A percentile compares a stretch with the other conserved stretches of the same genome.
Conservation (phyloP, 2,113 vertebrate species). For the Equus przewalskii region DNA sequence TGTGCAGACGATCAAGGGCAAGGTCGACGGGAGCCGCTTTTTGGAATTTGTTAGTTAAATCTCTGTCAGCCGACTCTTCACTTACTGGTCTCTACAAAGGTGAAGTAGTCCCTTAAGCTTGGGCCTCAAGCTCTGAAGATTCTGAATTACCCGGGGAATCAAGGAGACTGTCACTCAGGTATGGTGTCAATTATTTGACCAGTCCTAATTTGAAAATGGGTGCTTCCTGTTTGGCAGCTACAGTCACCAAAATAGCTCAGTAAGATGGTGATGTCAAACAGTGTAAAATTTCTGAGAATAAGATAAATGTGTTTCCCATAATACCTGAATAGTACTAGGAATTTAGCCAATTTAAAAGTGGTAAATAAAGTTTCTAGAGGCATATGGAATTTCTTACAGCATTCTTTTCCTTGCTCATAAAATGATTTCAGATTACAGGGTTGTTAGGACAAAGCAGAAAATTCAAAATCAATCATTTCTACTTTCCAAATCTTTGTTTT, state of each 20-base stretch:
- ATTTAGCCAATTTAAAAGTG: neutral
- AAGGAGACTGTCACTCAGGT: rapidly evolving
- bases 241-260: neutral
- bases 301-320: neutral
- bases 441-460: neutral
- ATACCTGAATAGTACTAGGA: rapidly evolving
- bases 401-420: neutral
- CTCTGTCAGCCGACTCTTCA: rapidly evolving
- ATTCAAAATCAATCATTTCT: rapidly evolving
- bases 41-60: rapidly evolving
- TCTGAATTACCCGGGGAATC: too few relatives aligned
- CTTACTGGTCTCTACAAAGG: rapidly evolving
- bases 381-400: too few relatives aligned
- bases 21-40: neutral
- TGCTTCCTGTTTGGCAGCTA: rapidly evolving
- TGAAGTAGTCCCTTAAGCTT: rapidly evolving
- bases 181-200: rapidly evolving
- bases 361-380: neutral
- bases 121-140: neutral
- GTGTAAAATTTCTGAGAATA: neutral
- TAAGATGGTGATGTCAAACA: rapidly evolving
- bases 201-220: too few relatives aligned
- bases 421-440: neutral
- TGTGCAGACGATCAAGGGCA: neutral
- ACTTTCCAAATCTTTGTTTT: neutral